Conservation (phyloP, 2,113 vertebrate species). For the Isichthys henryi region DNA sequence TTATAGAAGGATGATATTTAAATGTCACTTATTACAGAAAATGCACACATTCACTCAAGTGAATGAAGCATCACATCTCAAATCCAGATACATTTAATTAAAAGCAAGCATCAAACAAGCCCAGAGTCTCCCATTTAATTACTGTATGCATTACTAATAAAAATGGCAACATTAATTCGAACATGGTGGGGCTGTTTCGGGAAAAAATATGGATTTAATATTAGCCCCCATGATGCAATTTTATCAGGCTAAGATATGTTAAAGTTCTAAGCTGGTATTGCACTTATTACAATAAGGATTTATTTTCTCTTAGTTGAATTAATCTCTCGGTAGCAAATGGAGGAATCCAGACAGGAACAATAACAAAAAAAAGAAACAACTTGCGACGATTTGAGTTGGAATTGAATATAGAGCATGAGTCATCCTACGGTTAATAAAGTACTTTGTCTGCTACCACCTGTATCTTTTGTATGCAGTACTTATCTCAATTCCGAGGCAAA, state of each 20-base stretch:
- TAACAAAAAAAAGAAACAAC: slow-evolving; percentile 10
- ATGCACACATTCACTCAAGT: neutral
- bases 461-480: neutral
- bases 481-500: neutral
- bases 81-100: neutral
- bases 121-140: neutral
- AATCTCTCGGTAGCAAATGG: neutral
- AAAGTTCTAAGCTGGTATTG: neutral
- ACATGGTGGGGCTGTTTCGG: neutral
- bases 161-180: slow-evolving; percentile 1
- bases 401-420: slow-evolving; percentile 9
- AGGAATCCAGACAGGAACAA: neutral
- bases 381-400: neutral
- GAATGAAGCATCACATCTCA: neutral
- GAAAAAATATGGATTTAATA: slow-evolving; percentile 14
- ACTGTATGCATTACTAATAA: neutral
- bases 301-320: slow-evolving; percentile 11
- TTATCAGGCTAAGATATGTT: slow-evolving; percentile 9
- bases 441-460: slow-evolving; percentile 9
- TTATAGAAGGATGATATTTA: neutral
- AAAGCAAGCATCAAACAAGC: neutral
- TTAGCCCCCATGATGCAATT: neutral
- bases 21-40: neutral
- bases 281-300: slow-evolving; percentile 16
- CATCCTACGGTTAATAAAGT: neutral